phyloP scores from a whole-genome alignment of 1,140 invertebrate species.

The Drosophila sproati region DNA sequence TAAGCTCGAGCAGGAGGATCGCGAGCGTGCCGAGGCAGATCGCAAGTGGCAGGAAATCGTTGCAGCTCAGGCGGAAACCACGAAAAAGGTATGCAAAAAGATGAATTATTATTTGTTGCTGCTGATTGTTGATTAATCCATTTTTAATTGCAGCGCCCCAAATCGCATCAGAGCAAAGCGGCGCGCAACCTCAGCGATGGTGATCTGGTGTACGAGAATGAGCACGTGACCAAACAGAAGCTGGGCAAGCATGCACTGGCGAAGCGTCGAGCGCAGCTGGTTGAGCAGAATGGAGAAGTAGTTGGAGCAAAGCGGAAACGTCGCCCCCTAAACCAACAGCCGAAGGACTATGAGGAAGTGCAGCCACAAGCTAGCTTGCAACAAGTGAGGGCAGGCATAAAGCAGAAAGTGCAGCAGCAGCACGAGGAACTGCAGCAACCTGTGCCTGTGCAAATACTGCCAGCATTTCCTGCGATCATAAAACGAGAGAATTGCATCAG shows the following conservation, averaged over 20 bases:
- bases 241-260: conserved; percentile 59
- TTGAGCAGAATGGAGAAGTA: conserved; percentile 21
- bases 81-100: conserved; percentile 53
- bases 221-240: conserved; percentile 62
- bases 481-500: conserved; percentile 47
- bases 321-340: background rate
- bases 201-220: conserved; percentile 73
- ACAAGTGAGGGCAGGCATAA: background rate
- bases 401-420: conserved; percentile 2
- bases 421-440: background rate
- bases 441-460: conserved; percentile 3
- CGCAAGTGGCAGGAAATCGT: conserved; percentile 63
- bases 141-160: conserved; percentile 40
- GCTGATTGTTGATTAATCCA: background rate
- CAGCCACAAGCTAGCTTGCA: background rate
- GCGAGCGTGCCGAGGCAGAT: conserved; percentile 63
- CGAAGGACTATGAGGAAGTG: background rate
- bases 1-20: conserved; percentile 84
- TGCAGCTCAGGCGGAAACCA: conserved; percentile 33
- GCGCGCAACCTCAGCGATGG: conserved; percentile 55
- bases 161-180: conserved; percentile 52
- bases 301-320: conserved; percentile 30
- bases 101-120: background rate
- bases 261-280: conserved; percentile 35
- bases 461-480: conserved; percentile 24